Evolutionary conservation across 2,797 vertebrate species (phyloP).

Genomic region (Syncerus caffer): DNA sequence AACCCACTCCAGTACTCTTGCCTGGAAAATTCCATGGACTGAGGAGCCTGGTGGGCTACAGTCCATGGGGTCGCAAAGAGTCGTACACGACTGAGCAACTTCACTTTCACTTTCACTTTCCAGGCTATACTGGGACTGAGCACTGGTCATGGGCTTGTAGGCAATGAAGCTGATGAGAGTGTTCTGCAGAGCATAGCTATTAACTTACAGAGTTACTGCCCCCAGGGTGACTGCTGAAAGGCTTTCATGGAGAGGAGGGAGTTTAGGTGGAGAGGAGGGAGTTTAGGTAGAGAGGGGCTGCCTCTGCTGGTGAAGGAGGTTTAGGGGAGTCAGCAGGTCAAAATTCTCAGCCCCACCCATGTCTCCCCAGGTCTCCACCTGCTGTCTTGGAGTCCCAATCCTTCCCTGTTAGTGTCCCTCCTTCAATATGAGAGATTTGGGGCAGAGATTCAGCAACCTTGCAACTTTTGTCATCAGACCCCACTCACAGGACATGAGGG

Average conservation of each 20-base stretch:
- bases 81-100: too few species aligned
- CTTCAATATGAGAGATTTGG: neutral
- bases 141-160: neutral
- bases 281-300: neutral
- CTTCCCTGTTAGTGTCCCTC: neutral
- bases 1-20: too few species aligned
- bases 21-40: too few species aligned
- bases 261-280: neutral
- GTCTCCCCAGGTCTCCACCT: neutral
- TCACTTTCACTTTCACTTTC: too few species aligned
- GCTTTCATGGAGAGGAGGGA: neutral
- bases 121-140: neutral
- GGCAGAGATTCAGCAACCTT: neutral
- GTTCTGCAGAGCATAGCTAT: neutral
- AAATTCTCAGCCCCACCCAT: neutral
- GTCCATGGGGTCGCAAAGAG: too few species aligned
- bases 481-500: neutral
- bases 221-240: neutral
- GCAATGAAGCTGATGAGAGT: neutral
- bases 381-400: neutral
- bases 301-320: neutral
- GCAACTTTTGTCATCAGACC: neutral
- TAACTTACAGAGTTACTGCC: neutral
- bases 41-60: too few species aligned
- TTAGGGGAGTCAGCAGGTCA: neutral